Evolutionary conservation across 1,140 invertebrate species (phyloP), one percentile per base, ranked within the genome.

Genomic region (Paramacrobiotus metropolitanus): DNA sequence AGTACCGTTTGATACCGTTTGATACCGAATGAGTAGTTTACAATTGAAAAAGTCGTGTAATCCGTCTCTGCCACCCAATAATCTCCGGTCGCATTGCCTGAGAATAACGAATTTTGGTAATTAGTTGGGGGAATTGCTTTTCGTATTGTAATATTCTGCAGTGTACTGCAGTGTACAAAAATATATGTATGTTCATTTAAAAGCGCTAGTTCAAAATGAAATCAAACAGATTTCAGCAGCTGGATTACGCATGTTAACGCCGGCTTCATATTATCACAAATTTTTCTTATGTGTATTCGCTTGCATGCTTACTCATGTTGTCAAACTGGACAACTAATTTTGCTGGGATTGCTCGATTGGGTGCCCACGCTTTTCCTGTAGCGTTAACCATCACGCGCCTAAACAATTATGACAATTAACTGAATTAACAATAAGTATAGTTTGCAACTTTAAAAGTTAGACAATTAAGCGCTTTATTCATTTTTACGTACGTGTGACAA

Each of bases 251-350:
- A n/a, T n/a, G n/a, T n/a, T n/a, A n/a, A n/a, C n/a, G n/a, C n/a
- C n/a, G n/a, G n/a, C n/a, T n/a, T n/a, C n/a, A n/a, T n/a, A n/a
- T n/a, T n/a, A n/a, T n/a, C n/a, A n/a, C n/a, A n/a, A n/a, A n/a
- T n/a, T n/a, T n/a, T n/a, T n/a, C n/a, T n/a, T n/a, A n/a, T n/a
- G n/a, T n/a, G n/a, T n/a, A n/a, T n/a, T 40, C 34, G 9, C 34
- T 40, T n/a, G 34, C 34, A n/a, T n/a, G n/a, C 34, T 40, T 40
- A 40, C 34, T 9, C n/a, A 15, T 9, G n/a, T 40, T 40, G 34
- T 40, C 65, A 45, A 68, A 68, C 61, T 63, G 65, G 15, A 68
- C 66, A 30, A 65, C 64, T 24, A 68, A 62, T 59, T 64, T 65
- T 9, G 67, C 65, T 15, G 65, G 65, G 9, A 61, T 29, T n/a